A percentile compares a stretch with the other conserved stretches of the same genome.
Conservation (phyloP, 2,797 vertebrate species). For the Phylloscopus collybita region DNA sequence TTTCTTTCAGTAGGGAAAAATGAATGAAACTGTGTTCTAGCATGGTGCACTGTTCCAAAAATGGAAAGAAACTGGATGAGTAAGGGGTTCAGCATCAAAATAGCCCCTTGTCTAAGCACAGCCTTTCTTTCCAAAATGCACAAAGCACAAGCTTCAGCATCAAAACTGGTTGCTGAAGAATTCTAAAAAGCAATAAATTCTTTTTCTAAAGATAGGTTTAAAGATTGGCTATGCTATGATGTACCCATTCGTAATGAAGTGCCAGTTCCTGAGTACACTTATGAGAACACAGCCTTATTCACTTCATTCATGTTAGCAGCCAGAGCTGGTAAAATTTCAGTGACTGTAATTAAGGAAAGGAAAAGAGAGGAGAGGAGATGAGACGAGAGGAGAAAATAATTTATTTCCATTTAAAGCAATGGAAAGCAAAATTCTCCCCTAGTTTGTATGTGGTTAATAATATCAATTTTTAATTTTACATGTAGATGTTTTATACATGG, state of each 20-base stretch:
- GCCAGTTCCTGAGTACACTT: neutral
- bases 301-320: neutral
- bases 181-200: neutral
- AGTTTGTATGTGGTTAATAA: neutral
- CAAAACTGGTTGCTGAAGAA: neutral
- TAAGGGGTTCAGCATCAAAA: neutral
- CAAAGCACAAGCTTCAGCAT: neutral
- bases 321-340: neutral
- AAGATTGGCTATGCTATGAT: neutral
- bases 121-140: neutral
- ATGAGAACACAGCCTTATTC: neutral
- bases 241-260: neutral
- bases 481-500: slow-evolving; percentile 31
- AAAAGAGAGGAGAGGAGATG: neutral
- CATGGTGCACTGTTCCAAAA: neutral
- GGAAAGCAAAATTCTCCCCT: neutral
- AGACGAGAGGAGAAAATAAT: neutral
- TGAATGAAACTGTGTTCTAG: neutral
- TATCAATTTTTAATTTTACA: neutral
- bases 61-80: neutral
- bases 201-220: neutral
- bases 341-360: neutral
- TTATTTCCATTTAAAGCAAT: neutral
- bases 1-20: neutral
- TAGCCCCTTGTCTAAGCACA: neutral